phyloP scores from a whole-genome alignment of 2,113 vertebrate species.

The Alosa alosa region DNA sequence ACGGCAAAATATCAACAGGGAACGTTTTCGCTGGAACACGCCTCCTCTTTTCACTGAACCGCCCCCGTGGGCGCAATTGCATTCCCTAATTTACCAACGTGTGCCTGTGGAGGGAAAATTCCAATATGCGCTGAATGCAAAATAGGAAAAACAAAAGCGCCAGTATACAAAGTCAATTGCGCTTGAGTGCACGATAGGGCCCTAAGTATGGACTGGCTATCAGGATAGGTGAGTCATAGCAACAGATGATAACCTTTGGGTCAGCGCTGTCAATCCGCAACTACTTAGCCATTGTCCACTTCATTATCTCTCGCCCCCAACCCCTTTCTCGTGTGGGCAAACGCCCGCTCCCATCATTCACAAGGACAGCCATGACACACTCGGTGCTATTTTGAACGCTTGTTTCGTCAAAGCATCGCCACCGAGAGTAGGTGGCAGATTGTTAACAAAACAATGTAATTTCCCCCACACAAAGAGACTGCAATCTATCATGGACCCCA shows the following conservation, averaged over 20 bases:
- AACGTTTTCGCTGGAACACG: too few relatives aligned
- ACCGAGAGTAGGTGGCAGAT: conserved; percentile 35
- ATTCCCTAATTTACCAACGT: too few relatives aligned
- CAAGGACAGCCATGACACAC: not conserved
- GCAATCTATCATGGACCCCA: conserved; percentile 64
- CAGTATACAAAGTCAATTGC: too few relatives aligned
- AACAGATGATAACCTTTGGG: conserved; percentile 2
- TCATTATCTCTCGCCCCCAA: not conserved
- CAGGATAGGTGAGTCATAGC: not conserved
- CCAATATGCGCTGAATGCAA: too few relatives aligned
- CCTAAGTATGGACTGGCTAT: not conserved
- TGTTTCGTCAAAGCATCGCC: not conserved
- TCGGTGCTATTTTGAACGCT: not conserved
- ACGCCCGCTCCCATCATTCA: not conserved
- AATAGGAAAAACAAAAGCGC: too few relatives aligned
- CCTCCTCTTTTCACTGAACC: too few relatives aligned
- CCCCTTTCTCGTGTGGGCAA: not conserved
- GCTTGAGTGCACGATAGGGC: too few relatives aligned
- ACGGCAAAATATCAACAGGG: too few relatives aligned
- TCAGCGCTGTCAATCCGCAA: not conserved
- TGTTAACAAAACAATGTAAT: conserved; percentile 71
- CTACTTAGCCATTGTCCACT: conserved; percentile 28
- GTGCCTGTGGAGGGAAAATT: too few relatives aligned
- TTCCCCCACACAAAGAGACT: conserved; percentile 55
- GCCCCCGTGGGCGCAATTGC: too few relatives aligned